Base-by-base conservation (phyloP, 1,140 invertebrate genomes). In the Agrilus planipennis region DNA sequence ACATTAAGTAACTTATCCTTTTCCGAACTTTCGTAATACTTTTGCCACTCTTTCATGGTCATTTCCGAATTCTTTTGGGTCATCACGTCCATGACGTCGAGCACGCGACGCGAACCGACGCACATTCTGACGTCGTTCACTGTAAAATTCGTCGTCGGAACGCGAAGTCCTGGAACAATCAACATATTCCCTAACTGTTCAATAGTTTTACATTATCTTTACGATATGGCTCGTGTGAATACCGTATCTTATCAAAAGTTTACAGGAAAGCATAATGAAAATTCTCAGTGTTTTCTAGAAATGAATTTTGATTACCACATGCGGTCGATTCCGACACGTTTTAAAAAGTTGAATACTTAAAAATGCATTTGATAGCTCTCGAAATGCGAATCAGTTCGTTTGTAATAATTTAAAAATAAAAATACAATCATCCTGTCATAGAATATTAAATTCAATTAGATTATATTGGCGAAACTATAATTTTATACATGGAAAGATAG, bases 11-110 rank as follows among this genome's bases (percentile, higher is more conserved):
- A 66, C 36, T 81, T 75, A 57, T 90, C 84, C 56, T 92, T 87
- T 37, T 89, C 78, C 1, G 79, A 70, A 53, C 84, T 87, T 51
- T 93, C 88, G 64, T 89, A 92, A 67, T 96, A 62, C 35, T 54
- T 56, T 35, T 77, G 73, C 77, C 78, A 83, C 51, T 92, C 88
- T 65, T 94, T 93, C 90, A 98, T 95, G 0, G 88, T 85, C 91
- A 97, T 94, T 65, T 93, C 89, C 52, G 89, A 77, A 60, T 93
- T 94, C 55, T 92, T 92, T 63, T 98, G 93, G 20, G 91, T 95
- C 56, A 84, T 90, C 1, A 96, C 92, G 63, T 97, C 91, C 89
- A 98, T 96, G 4, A 98, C 92, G 68, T 97, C 92, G 23, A 98
- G 66, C 27, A 91, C 67, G 31, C 92, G 72, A 42, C 88, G 73